phyloP scores from a whole-genome alignment of 2,797 vertebrate species.

The Betta splendens region DNA sequence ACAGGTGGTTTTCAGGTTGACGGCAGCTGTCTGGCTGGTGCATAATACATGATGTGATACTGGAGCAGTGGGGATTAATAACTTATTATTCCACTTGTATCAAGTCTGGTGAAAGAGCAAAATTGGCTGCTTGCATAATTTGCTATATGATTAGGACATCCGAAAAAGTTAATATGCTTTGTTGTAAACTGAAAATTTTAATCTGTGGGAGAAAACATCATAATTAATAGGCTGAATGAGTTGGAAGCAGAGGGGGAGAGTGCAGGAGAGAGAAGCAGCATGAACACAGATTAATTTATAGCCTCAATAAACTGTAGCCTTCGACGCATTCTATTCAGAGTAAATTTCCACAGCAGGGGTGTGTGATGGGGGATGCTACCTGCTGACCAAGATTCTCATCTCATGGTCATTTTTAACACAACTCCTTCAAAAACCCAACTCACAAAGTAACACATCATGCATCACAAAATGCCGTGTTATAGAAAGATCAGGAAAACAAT shows the following conservation, averaged over 20 bases:
- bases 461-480: slow-evolving; percentile 12
- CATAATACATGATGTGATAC: slow-evolving; percentile 78
- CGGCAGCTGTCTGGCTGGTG: slow-evolving; percentile 56
- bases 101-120: slow-evolving; percentile 22
- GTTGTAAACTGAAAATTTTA: slow-evolving; percentile 7
- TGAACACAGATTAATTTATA: slow-evolving; percentile 64
- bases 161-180: not conserved
- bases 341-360: slow-evolving; percentile 72
- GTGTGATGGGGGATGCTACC: slow-evolving; percentile 63
- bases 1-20: slow-evolving; percentile 74
- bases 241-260: slow-evolving; percentile 20
- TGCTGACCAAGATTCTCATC: slow-evolving; percentile 69
- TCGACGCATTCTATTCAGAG: slow-evolving; percentile 53
- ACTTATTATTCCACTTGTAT: slow-evolving; percentile 55
- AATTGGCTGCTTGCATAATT: slow-evolving; percentile 12
- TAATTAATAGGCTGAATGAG: slow-evolving; percentile 2
- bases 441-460: slow-evolving; percentile 33
- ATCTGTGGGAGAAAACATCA: slow-evolving; percentile 4
- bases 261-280: slow-evolving; percentile 12
- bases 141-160: slow-evolving; percentile 1
- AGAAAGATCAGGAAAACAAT: not conserved
- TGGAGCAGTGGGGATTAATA: slow-evolving; percentile 67
- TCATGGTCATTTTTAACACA: slow-evolving; percentile 76
- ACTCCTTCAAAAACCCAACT: slow-evolving; percentile 58
- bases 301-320: slow-evolving; percentile 66